Conservation (phyloP, 2,113 vertebrate genomes). For the Oryctolagus cuniculus region mOryCun1.1 NC_091434.1:169979001-169979500, state of each 20-base stretch:
- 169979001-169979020: neutral
- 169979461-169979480: neutral
- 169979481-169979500: constrained; percentile 61
- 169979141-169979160: neutral
- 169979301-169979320: too few species aligned
- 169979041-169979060: neutral
- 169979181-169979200: neutral
- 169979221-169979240: neutral
- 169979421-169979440: neutral
- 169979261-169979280: neutral
- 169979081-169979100: constrained; percentile 46
- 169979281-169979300: neutral
- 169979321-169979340: neutral
- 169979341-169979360: neutral
- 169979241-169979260: constrained; percentile 6
- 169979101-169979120: constrained; percentile 36
- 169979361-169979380: neutral
- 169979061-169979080: constrained; percentile 28
- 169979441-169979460: constrained; percentile 17
- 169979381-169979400: neutral
- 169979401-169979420: neutral
- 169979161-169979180: neutral
- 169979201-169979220: neutral
- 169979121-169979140: constrained; percentile 59
- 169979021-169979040: neutral